Conservation (phyloP, 2,888 invertebrate genomes). For the Mamestra brassicae region DNA sequence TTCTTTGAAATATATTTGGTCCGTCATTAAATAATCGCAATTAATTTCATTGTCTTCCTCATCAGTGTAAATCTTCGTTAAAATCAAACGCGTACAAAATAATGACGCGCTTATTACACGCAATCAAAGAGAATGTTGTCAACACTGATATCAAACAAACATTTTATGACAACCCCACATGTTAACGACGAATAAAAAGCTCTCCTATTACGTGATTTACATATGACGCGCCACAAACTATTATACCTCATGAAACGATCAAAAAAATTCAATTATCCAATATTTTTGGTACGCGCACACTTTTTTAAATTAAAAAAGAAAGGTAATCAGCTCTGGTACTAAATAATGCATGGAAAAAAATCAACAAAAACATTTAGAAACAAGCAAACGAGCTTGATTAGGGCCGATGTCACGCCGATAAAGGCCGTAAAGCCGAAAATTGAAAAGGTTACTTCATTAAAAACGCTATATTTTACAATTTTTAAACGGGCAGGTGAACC, state of each 20-base stretch:
- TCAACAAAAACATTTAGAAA: slow-evolving; percentile 75
- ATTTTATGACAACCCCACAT: slow-evolving; percentile 57
- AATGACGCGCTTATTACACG: slow-evolving; percentile 42
- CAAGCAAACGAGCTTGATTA: slow-evolving; percentile 86
- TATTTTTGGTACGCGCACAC: slow-evolving; percentile 73
- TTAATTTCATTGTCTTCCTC: slow-evolving; percentile 40
- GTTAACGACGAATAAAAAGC: slow-evolving; percentile 45
- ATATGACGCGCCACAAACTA: slow-evolving; percentile 58
- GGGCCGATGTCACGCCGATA: slow-evolving; percentile 90
- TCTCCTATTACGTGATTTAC: slow-evolving; percentile 40
- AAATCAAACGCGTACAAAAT: slow-evolving; percentile 24
- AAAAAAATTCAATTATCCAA: slow-evolving; percentile 82
- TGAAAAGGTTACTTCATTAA: slow-evolving; percentile 90
- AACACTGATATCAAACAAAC: slow-evolving; percentile 58
- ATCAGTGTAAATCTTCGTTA: slow-evolving; percentile 21
- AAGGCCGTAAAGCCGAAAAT: slow-evolving; percentile 88
- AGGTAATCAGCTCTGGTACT: slow-evolving; percentile 82
- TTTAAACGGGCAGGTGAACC: slow-evolving; percentile 88
- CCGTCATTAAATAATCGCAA: slow-evolving; percentile 20
- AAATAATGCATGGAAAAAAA: slow-evolving; percentile 76
- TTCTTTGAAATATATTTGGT: slow-evolving; percentile 16
- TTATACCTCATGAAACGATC: slow-evolving; percentile 72
- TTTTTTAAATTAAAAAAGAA: slow-evolving; percentile 83
- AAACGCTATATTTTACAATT: slow-evolving; percentile 89
- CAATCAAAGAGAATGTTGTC: slow-evolving; percentile 61